phyloP scores from a whole-genome alignment of 37 sponge, comb jelly and placozoan genomes.

The Oopsacas minuta region DNA sequence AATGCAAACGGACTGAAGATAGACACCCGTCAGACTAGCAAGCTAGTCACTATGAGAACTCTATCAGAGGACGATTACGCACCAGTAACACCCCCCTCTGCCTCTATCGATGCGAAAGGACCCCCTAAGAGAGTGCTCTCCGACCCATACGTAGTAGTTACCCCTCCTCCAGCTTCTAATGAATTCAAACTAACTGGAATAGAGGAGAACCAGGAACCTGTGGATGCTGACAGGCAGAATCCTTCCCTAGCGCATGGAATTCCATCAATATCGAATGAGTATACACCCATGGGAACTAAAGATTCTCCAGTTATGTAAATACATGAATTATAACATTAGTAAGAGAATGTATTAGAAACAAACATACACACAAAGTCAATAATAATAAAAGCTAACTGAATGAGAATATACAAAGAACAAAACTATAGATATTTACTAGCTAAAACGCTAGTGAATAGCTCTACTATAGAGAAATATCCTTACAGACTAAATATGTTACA shows the following conservation, averaged over 20 bases:
- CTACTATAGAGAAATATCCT: neutral
- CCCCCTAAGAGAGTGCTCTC: neutral
- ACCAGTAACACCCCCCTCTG: slow-evolving; percentile 8
- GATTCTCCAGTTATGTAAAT: too few relatives aligned
- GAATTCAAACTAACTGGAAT: neutral
- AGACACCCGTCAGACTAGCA: neutral
- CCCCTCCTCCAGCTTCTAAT: neutral
- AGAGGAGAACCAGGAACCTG: neutral
- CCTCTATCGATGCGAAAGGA: neutral
- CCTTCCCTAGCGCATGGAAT: neutral
- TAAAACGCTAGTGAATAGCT: neutral
- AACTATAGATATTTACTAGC: neutral
- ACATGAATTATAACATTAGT: neutral
- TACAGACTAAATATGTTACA: neutral
- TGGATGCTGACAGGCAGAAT: too few relatives aligned
- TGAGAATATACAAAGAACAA: neutral
- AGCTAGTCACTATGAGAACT: neutral
- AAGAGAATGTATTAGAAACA: neutral
- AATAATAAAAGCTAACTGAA: too few relatives aligned
- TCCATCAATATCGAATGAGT: neutral
- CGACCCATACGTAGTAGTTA: neutral
- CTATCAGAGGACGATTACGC: neutral
- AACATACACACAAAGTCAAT: too few relatives aligned
- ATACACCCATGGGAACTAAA: neutral
- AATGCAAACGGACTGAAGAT: neutral